Base-by-base conservation (phyloP, 2,113 vertebrate species). In the Dipodomys stephensi region DNA sequence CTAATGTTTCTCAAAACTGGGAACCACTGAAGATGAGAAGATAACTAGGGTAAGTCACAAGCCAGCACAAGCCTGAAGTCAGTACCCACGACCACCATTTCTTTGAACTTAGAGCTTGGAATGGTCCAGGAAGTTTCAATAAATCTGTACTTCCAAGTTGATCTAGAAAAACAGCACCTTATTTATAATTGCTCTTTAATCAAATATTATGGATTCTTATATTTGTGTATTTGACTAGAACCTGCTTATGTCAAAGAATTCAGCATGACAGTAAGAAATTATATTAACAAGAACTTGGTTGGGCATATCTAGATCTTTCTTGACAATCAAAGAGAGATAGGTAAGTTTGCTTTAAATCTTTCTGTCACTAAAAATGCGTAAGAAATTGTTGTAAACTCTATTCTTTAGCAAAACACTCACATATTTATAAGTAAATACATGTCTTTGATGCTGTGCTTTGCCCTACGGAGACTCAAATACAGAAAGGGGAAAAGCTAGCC, bases 401-500 rank as follows among this genome's bases (percentile, higher is more conserved):
- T 64, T 32, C 69, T 85, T 74, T 39, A 76, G 27, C 22, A 67
- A 69, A 87, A 92, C 57, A 76, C 79, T 87, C 77, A 91, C 44
- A 57, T 60, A 83, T 67, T 96, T 80, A 91, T 2, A 1, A 91
- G 79, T 96, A 96, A 96, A 67, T 62, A 94, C 83, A 62, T 9
- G 12, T 53, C 77, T 69, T 64, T 39, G 23, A 0, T 7, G 25
- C 22, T 88, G 6, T n/a, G 19, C 28, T 65, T 82, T 83, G 28
- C 57, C 25, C 83, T 96, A 93, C 96, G 7, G 72, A 90, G 62
- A 86, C 27, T 68, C 91, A 72, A 12, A 87, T 67, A 83, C 57
- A 68, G 83, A 92, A 90, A 88, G 30, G 46, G 64, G 81, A 76
- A 30, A 88, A 74, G 13, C 49, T 60, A 93, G 73, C 60, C 76